These are phyloP conservation scores for Leucoraja ocellata DNA, from an alignment of 2,797 vertebrate species.

Conservation along the genomic window DNA sequence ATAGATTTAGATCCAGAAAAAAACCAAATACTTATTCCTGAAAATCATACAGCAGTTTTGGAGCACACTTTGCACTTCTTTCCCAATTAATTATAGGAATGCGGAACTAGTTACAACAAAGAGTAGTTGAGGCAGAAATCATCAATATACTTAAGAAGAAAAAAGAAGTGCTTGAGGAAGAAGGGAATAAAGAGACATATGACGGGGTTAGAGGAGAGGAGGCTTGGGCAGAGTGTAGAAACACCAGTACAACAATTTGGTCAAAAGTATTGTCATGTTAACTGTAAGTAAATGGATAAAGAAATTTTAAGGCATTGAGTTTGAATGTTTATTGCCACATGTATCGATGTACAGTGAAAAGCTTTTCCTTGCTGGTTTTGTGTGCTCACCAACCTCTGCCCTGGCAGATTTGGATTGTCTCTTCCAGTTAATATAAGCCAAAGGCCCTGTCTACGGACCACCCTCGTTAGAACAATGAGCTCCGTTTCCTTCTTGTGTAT, in stretches of 20 bases:
- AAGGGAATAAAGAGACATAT: background rate
- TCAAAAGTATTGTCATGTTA: background rate
- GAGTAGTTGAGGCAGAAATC: background rate
- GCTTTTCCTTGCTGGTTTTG: background rate
- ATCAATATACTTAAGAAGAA: background rate
- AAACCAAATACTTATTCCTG: too few relatives aligned
- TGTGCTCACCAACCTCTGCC: background rate
- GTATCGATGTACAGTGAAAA: background rate
- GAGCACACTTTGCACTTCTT: too few relatives aligned
- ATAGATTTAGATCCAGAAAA: too few relatives aligned
- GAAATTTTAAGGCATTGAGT: background rate
- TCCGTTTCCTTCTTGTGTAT: conserved; percentile 11
- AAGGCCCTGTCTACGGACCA: background rate
- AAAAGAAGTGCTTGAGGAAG: background rate
- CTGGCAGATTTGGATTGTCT: background rate
- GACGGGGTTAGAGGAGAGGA: background rate
- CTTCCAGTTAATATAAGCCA: background rate
- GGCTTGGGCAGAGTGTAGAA: background rate
- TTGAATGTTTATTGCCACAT: too few relatives aligned
- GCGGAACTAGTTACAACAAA: background rate
- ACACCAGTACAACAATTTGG: background rate
- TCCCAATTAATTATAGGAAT: background rate
- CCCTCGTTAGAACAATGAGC: background rate
- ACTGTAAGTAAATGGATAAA: background rate
- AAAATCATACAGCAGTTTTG: too few relatives aligned